Base-by-base conservation (phyloP, 2,797 vertebrate species). In the Oreochromis grahami region DNA sequence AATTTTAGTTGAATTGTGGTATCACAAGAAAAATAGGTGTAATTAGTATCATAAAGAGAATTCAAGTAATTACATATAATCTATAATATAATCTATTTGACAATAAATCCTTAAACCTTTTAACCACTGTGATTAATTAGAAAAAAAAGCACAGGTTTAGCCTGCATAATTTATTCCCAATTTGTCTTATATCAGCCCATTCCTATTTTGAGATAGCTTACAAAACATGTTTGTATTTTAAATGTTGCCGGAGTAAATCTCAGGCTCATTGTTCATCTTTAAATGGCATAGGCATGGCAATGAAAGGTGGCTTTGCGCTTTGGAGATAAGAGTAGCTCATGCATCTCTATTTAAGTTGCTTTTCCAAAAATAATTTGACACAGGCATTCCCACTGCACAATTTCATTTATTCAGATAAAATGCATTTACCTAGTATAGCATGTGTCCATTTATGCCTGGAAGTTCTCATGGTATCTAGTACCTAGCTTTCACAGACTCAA, bases 321-420 rank as follows among this genome's bases (percentile, higher is more conserved):
- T 41, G 51, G 74, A 52, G 48, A 68, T 90, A 50, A 85, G 68
- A 68, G 83, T 80, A 76, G 86, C 53, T 80, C 34, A 78, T 88
- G 77, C 90, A 72, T 26, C 79, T 80, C 70, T 55, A 43, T 72
- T 80, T 21, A 80, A 19, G 34, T 85, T 78, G 51, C 84, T 63
- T 92, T 93, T 94, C 87, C 91, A 92, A 92, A 91, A 88, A 89
- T 84, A 58, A 94, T 94, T 93, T 89, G 93, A 90, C 87, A 88
- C 70, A 77, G 87, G 84, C 63, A 14, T 74, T 84, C 72, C 56
- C 56, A 21, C 85, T 84, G 68, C 82, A 58, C 76, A 76, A 88
- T 82, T 94, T 94, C 91, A 89, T 87, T 93, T 81, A 86, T 81
- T 91, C 58, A 89, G 84, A 84, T 21, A 65, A 53, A 87, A 87